phyloP scores from a whole-genome alignment of 2,888 invertebrate species.

The Rhagonycha fulva region DNA sequence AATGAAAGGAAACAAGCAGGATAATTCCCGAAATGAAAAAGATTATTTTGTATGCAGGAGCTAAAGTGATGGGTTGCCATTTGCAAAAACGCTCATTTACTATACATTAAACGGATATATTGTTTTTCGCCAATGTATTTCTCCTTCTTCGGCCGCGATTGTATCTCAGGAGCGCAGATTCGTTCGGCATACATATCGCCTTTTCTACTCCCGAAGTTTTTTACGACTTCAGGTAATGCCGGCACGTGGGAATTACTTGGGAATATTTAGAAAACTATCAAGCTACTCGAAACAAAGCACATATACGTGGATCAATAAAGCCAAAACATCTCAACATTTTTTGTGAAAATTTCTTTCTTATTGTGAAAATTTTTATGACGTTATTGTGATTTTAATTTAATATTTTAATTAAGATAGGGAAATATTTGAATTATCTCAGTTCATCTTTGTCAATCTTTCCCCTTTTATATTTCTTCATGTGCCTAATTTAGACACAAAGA shows the following conservation, averaged over 20 bases:
- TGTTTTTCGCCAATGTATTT: conserved; percentile 49
- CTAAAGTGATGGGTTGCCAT: conserved; percentile 33
- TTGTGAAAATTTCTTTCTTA: neutral
- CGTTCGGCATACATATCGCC: conserved; percentile 50
- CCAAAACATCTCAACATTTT: neutral
- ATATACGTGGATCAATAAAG: conserved; percentile 1
- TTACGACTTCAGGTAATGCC: conserved; percentile 52
- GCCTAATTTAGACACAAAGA: conserved; percentile 23
- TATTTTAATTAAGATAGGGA: neutral
- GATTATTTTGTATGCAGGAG: conserved; percentile 38
- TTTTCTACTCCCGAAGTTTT: conserved; percentile 48
- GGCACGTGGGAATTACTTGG: conserved; percentile 51
- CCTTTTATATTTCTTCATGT: conserved; percentile 8
- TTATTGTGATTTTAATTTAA: neutral
- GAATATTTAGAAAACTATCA: conserved; percentile 40
- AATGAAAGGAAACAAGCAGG: neutral
- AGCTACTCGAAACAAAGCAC: conserved; percentile 22
- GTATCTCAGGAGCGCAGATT: conserved; percentile 50
- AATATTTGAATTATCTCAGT: conserved; percentile 2
- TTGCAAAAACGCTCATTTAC: conserved; percentile 36
- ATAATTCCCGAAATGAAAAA: conserved; percentile 3
- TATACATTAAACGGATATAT: conserved; percentile 40
- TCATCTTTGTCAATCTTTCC: conserved; percentile 2
- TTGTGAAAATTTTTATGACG: neutral
- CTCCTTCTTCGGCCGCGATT: conserved; percentile 47